Percentiles rank a stretch among this genome's conserved stretches.
phyloP scores from a whole-genome alignment of 2,797 vertebrate species.

The Phataginus tetradactyla region DNA sequence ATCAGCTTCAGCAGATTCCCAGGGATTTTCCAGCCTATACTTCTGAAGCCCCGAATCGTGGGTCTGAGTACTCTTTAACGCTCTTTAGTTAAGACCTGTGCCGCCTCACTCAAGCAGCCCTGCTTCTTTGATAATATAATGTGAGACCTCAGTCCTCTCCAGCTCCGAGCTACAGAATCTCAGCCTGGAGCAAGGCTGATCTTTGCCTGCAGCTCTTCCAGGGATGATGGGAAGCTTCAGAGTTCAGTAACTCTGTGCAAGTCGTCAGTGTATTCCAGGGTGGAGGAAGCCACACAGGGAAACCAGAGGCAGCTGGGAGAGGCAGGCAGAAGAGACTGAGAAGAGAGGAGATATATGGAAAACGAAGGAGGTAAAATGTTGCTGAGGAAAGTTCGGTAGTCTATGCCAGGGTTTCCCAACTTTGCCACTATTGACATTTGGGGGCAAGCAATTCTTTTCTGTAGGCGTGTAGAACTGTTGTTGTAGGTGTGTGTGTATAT shows the following conservation, averaged over 20 bases:
- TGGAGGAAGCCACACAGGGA: background rate
- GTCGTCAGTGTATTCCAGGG: background rate
- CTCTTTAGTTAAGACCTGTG: background rate
- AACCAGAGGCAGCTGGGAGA: background rate
- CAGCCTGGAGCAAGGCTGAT: background rate
- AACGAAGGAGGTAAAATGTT: fast-evolving
- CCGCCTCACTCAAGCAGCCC: background rate
- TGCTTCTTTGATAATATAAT: background rate
- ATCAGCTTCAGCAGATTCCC: background rate
- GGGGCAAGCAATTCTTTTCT: background rate
- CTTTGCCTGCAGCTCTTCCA: background rate
- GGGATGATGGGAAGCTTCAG: background rate
- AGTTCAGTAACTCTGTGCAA: background rate
- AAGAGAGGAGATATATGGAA: background rate
- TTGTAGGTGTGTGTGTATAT: fast-evolving
- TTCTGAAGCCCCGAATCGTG: background rate
- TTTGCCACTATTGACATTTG: background rate
- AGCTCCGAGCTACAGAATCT: background rate
- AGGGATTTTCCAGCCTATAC: background rate
- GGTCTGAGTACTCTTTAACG: background rate
- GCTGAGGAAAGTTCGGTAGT: background rate
- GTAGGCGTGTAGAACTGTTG: background rate
- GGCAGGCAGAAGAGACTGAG: background rate
- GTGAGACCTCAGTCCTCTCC: background rate
- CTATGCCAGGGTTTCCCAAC: background rate